These are phyloP conservation scores for Digitonthophagus gazella DNA, from an alignment of 2,888 invertebrate species.

Conservation along the genomic window DNA sequence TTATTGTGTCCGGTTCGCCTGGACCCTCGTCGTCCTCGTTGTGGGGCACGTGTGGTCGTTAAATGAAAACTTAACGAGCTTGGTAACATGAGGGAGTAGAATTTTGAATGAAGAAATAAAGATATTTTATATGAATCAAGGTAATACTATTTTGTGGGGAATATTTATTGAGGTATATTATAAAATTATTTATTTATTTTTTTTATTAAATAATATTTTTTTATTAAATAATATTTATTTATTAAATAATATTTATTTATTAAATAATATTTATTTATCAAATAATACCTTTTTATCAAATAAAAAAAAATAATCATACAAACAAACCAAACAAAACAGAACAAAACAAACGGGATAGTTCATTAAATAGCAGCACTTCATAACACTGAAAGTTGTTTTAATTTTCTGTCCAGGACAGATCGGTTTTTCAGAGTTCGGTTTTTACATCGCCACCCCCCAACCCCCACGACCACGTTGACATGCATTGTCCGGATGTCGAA, in stretches of 20 bases:
- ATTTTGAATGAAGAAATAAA: no score
- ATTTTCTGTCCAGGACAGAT: conserved; percentile 3
- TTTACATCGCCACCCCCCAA: background rate
- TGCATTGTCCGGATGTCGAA: background rate
- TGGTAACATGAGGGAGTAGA: no score
- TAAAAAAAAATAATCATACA: background rate
- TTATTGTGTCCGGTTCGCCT: background rate
- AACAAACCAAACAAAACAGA: background rate
- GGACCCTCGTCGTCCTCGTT: background rate
- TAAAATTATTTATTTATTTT: no score
- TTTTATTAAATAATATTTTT: no score
- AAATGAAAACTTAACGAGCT: background rate
- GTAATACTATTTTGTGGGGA: no score
- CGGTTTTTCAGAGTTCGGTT: background rate
- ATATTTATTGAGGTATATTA: no score
- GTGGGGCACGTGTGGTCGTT: background rate
- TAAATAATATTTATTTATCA: no score
- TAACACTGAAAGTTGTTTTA: background rate
- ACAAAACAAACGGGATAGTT: background rate
- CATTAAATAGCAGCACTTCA: background rate
- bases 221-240: no score
- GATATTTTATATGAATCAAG: no score
- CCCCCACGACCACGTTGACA: background rate
- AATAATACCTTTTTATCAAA: no score
- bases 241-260: no score